Percentiles rank a stretch among this genome's conserved stretches.
Conservation (phyloP, 2,797 vertebrate genomes). For the Philypnodon macrostomus region DNA sequence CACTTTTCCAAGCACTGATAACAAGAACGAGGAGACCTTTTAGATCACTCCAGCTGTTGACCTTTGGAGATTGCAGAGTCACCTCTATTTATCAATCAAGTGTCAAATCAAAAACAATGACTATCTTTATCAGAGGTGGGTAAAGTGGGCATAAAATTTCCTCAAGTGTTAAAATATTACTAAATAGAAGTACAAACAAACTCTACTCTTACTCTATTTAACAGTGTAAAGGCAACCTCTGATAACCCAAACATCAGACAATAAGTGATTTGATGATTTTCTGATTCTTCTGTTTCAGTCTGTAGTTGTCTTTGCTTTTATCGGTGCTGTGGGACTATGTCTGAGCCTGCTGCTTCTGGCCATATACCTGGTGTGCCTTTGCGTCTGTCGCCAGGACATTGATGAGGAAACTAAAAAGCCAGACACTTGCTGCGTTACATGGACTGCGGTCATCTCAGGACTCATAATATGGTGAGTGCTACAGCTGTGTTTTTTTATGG, state of each 20-base stretch:
- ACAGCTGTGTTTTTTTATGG: too few relatives aligned
- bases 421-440: conserved; percentile 83
- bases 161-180: too few relatives aligned
- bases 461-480: conserved; percentile 90
- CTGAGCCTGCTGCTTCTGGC: conserved; percentile 84
- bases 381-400: conserved; percentile 76
- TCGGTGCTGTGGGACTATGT: conserved; percentile 80
- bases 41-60: conserved; percentile 17
- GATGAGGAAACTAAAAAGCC: conserved; percentile 81
- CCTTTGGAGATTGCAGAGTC: conserved; percentile 9
- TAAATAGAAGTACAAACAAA: too few relatives aligned
- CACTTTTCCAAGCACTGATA: conserved; percentile 5
- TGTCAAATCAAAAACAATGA: too few relatives aligned
- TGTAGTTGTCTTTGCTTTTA: conserved; percentile 82
- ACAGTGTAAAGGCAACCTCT: too few relatives aligned
- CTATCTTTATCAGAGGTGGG: too few relatives aligned
- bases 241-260: too few relatives aligned
- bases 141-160: too few relatives aligned
- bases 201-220: too few relatives aligned
- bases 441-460: conserved; percentile 82
- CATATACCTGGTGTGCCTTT: conserved; percentile 82
- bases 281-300: conserved; percentile 70
- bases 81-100: conserved; percentile 5
- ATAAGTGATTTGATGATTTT: neutral
- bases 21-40: conserved; percentile 18